Evolutionary conservation across 2,888 invertebrate genomes (phyloP), one percentile per base, ranked within the genome.

Genomic region (Drosophila meridionalis): DNA sequence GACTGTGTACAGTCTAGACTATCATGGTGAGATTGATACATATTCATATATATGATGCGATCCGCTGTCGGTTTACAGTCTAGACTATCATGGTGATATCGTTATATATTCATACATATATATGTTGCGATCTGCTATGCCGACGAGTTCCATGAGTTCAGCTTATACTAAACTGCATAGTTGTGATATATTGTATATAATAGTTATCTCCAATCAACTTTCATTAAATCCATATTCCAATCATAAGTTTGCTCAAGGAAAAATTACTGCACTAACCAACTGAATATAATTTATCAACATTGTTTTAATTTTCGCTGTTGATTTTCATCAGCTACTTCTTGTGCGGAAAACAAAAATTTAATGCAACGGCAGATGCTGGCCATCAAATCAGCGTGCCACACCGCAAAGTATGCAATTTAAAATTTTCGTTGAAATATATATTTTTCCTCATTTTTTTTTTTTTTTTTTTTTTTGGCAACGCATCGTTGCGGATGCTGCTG

Each of bases 321-420:
- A 43, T 36, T 43, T 57, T 60, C 52, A 60, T 71, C 72, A 71
- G n/a, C 43, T 66, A 55, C 36, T 50, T 60, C 55, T 56, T 11
- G 43, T 20, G 28, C 42, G 14, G 26, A 20, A 52, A 60, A 43
- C 4, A 26, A 50, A 45, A 55, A 52, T n/a, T 68, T 62, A 68
- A 81, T 78, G 81, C 81, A 72, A 57, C 64, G 30, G 26, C 78
- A 77, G 73, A 72, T 52, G 56, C 32, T 58, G 61, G 62, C 70
- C 60, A 86, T 85, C 78, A 88, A 85, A 85, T 89, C 90, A 89
- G 62, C 88, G 78, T 71, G 58, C 69, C 55, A 64, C 57, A 79
- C 85, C 85, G 70, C 87, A 86, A 85, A 89, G 88, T 89, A 86
- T 89, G 90, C 90, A 85, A 85, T 85, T 83, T 89, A 86, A 75